Evolutionary conservation across 2,888 invertebrate species (phyloP), one percentile per base, ranked within the genome.

Genomic region (Plutella xylostella): DNA sequence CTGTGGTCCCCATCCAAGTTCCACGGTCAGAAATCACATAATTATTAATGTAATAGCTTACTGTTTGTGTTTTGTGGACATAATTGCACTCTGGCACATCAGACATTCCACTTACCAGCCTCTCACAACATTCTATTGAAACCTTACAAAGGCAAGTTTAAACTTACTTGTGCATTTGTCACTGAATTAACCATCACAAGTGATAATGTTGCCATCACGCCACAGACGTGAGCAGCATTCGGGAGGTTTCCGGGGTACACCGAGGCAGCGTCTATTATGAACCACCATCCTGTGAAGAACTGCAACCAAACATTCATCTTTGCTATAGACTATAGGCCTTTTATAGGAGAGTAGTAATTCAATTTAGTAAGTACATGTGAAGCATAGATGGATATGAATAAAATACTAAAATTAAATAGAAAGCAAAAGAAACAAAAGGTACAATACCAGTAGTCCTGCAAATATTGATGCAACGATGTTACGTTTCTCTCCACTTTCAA

Each of bases 281-380:
- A 90, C 99, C 98, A 99, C 98, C 98, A 98, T 42, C 97, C 98
- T 57, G 90, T 80, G 62, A 96, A 97, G 80, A 98, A 98, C 96
- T 97, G 65, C 43, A 78, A 25, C 5, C 9, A 25, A 5, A 25
- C 5, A 7, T 5, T 11, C 7, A 33, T n/a, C 33, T 14, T 11
- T 6, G 5, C 5, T 33, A 14, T n/a, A 14, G 9, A n/a, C 5
- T 37, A 9, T 37, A 18, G 3, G 4, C 3, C 11, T n/a, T 37
- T 37, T 9, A 5, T 37, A 15, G 19, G 5, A 18, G 25, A 4
- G 5, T 14, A 15, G 12, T 12, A 37, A 37, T 18, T 11, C 1
- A 37, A 15, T 2, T 11, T 22, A n/a, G n/a, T 38, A 20, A 11
- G 14, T 6, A 20, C 4, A 12, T 3, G n/a, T 20, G 15, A 25